Conservation (phyloP, 2,113 vertebrate genomes). For the Cinclus cinclus region DNA sequence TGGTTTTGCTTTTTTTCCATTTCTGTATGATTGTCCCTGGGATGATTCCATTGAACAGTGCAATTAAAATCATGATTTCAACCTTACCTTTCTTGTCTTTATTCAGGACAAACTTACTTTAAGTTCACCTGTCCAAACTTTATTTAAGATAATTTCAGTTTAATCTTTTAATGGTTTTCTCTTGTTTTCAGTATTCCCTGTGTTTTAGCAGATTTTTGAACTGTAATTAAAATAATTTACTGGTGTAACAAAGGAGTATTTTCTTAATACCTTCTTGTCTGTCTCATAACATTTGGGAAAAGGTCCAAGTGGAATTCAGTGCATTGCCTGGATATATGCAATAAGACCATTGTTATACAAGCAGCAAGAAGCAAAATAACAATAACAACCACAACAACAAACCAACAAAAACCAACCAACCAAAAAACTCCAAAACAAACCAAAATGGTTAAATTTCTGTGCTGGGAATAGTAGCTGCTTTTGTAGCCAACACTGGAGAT, state of each 20-base stretch:
- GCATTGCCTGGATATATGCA: neutral
- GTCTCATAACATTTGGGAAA: neutral
- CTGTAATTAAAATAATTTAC: neutral
- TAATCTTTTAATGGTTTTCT: neutral
- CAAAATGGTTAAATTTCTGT: neutral
- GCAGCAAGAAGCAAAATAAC: neutral
- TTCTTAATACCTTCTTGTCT: neutral
- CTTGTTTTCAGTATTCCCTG: neutral
- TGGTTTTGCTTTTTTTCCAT: neutral
- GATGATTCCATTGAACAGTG: constrained; percentile 1
- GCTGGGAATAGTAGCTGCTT: neutral
- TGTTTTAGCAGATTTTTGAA: neutral
- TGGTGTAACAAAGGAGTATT: neutral
- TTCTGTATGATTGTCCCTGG: neutral
- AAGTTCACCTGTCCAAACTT: neutral
- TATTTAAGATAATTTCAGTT: neutral
- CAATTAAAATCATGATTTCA: constrained; percentile 39
- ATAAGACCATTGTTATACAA: neutral
- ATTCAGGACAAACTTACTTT: neutral
- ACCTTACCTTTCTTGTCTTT: neutral
- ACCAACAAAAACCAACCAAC: neutral
- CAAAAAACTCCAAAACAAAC: neutral
- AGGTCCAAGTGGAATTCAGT: neutral
- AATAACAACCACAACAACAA: neutral
- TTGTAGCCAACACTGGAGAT: neutral